Conservation (phyloP, 1,140 invertebrate species). For the Rhagoletis pomonella region DNA sequence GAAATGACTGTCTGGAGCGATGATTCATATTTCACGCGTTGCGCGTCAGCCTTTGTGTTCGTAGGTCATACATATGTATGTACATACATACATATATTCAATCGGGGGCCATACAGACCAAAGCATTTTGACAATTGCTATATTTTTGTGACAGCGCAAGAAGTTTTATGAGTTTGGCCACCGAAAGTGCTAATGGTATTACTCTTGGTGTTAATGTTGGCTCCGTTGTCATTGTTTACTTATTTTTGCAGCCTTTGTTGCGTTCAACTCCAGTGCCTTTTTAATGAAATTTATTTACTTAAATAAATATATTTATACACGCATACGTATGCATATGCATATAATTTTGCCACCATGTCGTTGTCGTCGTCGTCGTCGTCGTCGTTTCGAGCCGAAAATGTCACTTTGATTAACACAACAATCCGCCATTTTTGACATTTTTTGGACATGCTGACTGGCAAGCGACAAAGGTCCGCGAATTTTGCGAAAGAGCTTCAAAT, state of each 20-base stretch:
- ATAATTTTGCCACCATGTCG: no score
- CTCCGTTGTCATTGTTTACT: background rate
- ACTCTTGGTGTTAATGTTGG: slow-evolving; percentile 13
- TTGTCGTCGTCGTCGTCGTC: background rate
- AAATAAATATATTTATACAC: background rate
- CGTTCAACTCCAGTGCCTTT: slow-evolving; percentile 26
- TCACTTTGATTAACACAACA: slow-evolving; percentile 47
- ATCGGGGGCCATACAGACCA: background rate
- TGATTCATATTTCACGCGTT: slow-evolving; percentile 36
- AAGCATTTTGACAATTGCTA: slow-evolving; percentile 17
- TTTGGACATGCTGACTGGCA: slow-evolving; percentile 36
- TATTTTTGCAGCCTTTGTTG: background rate
- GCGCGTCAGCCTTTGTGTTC: slow-evolving; percentile 22
- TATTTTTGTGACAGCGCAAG: background rate
- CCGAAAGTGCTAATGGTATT: slow-evolving; percentile 37
- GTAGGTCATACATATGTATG: background rate
- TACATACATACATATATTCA: no score
- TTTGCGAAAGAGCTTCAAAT: slow-evolving; percentile 19
- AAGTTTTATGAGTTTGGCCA: background rate
- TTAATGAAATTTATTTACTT: slow-evolving; percentile 27
- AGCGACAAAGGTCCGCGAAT: slow-evolving; percentile 3
- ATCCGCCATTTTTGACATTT: slow-evolving; percentile 37
- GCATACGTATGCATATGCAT: background rate
- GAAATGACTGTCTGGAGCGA: background rate
- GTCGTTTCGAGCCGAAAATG: slow-evolving; percentile 31